These are phyloP conservation scores for Euglossa dilemma DNA, from an alignment of 1,140 invertebrate genomes.

Conservation along the genomic window DNA sequence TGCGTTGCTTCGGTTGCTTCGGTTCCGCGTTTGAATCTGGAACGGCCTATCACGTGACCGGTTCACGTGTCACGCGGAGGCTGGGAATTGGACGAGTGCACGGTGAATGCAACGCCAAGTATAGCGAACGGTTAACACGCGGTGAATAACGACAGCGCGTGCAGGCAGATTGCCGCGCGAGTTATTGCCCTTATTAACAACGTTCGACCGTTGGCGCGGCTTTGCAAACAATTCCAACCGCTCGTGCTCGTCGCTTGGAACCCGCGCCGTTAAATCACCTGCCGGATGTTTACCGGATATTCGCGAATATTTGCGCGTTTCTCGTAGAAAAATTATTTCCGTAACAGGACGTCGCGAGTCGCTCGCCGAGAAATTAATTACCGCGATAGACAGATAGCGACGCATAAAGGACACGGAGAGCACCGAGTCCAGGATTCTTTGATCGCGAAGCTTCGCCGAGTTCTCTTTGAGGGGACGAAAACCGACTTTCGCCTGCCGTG, in stretches of 20 bases:
- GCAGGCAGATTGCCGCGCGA: background rate
- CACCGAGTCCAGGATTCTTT: background rate
- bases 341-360: background rate
- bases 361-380: background rate
- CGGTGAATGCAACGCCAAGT: conserved; percentile 47
- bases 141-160: conserved; percentile 26
- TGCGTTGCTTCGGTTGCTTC: background rate
- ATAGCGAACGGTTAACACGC: conserved; percentile 49
- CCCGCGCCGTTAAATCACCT: background rate
- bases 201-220: background rate
- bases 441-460: background rate
- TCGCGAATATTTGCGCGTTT: background rate
- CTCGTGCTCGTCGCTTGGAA: background rate
- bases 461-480: background rate
- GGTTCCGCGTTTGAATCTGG: conserved; percentile 15
- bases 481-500: background rate
- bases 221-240: background rate
- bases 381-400: background rate
- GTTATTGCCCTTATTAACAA: conserved; percentile 28
- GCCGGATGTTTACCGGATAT: background rate
- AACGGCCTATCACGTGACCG: conserved; percentile 23
- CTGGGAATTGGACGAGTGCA: conserved; percentile 36
- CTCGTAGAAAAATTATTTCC: background rate
- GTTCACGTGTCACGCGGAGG: conserved; percentile 26
- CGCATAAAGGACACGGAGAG: background rate